These are phyloP conservation scores for Melieria crassipennis DNA, from an alignment of 2,888 invertebrate genomes.

Conservation along the genomic window DNA sequence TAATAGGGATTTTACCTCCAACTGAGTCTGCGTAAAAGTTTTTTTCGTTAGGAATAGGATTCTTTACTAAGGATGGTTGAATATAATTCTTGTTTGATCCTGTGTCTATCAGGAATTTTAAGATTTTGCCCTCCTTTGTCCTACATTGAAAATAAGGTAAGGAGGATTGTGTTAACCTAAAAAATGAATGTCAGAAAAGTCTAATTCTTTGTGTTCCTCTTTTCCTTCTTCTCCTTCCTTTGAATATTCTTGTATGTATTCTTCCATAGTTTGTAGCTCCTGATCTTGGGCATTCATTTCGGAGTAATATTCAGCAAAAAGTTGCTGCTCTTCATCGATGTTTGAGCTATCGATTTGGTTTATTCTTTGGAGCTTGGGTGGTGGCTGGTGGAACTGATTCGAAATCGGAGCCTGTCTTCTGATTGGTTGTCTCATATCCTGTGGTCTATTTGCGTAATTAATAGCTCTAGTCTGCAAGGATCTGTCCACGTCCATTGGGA, in stretches of 20 bases:
- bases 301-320: not conserved
- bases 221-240: not conserved
- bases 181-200: constrained; percentile 21
- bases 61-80: constrained; percentile 11
- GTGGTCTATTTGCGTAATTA: constrained; percentile 23
- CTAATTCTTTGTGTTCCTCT: constrained; percentile 8
- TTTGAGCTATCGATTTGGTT: constrained; percentile 9
- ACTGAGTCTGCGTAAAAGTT: constrained; percentile 18
- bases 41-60: constrained; percentile 17
- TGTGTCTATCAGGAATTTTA: constrained; percentile 15
- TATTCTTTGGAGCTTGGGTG: constrained; percentile 14
- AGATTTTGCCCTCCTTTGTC: constrained; percentile 1
- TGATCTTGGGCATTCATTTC: constrained; percentile 3
- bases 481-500: constrained; percentile 23
- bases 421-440: constrained; percentile 11
- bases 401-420: constrained; percentile 18
- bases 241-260: constrained; percentile 8
- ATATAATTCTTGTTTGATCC: constrained; percentile 22
- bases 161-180: constrained; percentile 18
- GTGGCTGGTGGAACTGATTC: constrained; percentile 12
- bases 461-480: constrained; percentile 11
- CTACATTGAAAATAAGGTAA: constrained; percentile 21
- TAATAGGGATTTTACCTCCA: constrained; percentile 11
- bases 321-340: not conserved
- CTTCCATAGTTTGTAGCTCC: constrained; percentile 9